Evolutionary conservation across 2,888 invertebrate genomes (phyloP).

Genomic region (Molanna angustata): DNA sequence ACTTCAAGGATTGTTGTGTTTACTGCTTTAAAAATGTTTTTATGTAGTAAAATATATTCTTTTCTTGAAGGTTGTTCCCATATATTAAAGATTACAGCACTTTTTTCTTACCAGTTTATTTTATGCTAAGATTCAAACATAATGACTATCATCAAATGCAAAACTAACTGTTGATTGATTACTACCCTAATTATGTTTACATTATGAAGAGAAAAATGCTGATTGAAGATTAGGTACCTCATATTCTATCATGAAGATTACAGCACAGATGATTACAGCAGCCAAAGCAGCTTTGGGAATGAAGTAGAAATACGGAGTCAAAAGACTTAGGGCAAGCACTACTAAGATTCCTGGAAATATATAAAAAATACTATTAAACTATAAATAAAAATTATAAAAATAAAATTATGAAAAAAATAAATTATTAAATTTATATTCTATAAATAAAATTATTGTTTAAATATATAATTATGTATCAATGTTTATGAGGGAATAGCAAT

Average conservation of each 20-base stretch:
- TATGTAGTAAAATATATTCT: too few relatives aligned
- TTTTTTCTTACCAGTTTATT: too few relatives aligned
- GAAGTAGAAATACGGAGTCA: slow-evolving; percentile 87
- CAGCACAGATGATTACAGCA: slow-evolving; percentile 92
- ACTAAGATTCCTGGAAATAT: slow-evolving; percentile 67
- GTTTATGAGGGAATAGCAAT: too few relatives aligned
- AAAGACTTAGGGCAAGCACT: slow-evolving; percentile 75
- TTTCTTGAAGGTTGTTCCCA: too few relatives aligned
- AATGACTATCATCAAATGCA: too few relatives aligned
- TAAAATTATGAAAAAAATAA: background rate
- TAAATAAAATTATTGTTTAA: background rate
- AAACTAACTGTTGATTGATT: too few relatives aligned
- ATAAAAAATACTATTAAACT: background rate
- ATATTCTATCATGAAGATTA: slow-evolving; percentile 93
- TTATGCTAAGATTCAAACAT: too few relatives aligned
- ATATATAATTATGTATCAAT: background rate
- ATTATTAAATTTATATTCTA: background rate
- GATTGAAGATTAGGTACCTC: slow-evolving; percentile 63
- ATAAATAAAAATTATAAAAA: background rate
- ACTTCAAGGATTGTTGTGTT: too few relatives aligned
- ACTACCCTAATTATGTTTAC: too few relatives aligned
- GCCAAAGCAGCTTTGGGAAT: slow-evolving; percentile 88
- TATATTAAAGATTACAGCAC: too few relatives aligned
- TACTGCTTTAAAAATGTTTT: too few relatives aligned
- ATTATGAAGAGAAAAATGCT: too few relatives aligned